Conservation (phyloP, 2,888 invertebrate genomes). For the Odontocolon sp. region DNA sequence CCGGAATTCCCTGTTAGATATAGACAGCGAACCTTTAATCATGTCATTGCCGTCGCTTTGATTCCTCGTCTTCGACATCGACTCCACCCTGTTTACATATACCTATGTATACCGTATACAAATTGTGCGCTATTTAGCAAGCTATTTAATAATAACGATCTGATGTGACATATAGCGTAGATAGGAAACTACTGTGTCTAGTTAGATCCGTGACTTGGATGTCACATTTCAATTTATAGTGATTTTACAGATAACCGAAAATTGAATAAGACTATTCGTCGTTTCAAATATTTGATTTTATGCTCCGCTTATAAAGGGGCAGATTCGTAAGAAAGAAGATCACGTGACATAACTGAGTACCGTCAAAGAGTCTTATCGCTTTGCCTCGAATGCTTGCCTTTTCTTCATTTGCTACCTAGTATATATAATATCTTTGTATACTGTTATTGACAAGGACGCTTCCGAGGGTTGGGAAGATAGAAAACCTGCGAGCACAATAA, state of each 20-base stretch:
- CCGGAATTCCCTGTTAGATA: slow-evolving; percentile 3
- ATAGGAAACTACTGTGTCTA: no score
- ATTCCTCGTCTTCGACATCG: slow-evolving; percentile 37
- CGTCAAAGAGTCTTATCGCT: background rate
- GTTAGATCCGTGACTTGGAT: no score
- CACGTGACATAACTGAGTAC: background rate
- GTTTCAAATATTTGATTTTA: no score
- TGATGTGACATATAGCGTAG: no score
- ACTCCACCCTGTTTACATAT: slow-evolving; percentile 3
- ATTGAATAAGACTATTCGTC: no score
- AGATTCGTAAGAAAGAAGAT: background rate
- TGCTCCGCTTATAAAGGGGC: no score
- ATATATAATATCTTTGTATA: background rate
- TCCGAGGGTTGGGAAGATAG: slow-evolving; percentile 20
- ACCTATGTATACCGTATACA: background rate
- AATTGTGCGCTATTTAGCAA: no score
- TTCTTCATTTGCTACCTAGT: background rate
- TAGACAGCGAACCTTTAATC: slow-evolving; percentile 68
- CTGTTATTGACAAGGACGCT: slow-evolving; percentile 36
- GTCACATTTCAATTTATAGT: no score
- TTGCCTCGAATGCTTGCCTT: background rate
- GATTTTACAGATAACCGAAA: no score
- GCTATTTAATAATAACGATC: no score
- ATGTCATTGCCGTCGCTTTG: slow-evolving; percentile 67
- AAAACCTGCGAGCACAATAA: slow-evolving; percentile 14